Conservation (phyloP, 2,797 vertebrate genomes). For the Gouania willdenowi region DNA sequence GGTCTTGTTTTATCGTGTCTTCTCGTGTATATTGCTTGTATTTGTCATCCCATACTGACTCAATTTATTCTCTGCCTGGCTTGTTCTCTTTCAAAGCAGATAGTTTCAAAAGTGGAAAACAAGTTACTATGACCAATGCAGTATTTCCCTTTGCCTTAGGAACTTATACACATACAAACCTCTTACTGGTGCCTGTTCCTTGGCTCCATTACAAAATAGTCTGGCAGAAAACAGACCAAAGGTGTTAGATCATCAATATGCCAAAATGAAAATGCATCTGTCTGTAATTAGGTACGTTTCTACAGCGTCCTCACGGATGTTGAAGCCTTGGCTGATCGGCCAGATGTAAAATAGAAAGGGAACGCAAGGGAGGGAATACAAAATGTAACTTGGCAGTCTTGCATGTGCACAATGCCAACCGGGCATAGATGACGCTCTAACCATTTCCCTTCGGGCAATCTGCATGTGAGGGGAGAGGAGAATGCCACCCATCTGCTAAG, state of each 20-base stretch:
- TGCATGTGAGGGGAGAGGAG: conserved; percentile 64
- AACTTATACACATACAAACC: conserved; percentile 10
- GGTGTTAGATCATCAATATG: conserved; percentile 58
- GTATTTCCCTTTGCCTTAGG: background rate
- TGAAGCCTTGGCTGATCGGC: conserved; percentile 53
- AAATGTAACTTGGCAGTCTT: conserved; percentile 58
- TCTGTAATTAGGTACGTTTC: conserved; percentile 50
- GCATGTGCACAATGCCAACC: conserved; percentile 64
- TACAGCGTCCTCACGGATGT: conserved; percentile 48
- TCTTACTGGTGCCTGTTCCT: conserved; percentile 27
- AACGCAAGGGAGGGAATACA: conserved; percentile 46
- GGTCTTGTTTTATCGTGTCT: conserved; percentile 38
- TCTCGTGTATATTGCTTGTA: conserved; percentile 20
- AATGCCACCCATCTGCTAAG: conserved; percentile 73
- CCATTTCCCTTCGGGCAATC: conserved; percentile 62
- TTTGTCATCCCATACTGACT: conserved; percentile 2
- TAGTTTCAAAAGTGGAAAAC: conserved; percentile 7
- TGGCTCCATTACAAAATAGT: conserved; percentile 45
- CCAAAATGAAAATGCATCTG: conserved; percentile 48
- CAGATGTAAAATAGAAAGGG: conserved; percentile 51
- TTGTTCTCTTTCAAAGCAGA: background rate
- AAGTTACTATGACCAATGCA: conserved; percentile 10
- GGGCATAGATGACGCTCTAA: conserved; percentile 64
- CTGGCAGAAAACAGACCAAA: conserved; percentile 37
- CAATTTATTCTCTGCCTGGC: background rate